A percentile compares a stretch with the other conserved stretches of the same genome.
Evolutionary conservation across 2,797 vertebrate species (phyloP).

Genomic region (Phaenicophaeus curvirostris): DNA sequence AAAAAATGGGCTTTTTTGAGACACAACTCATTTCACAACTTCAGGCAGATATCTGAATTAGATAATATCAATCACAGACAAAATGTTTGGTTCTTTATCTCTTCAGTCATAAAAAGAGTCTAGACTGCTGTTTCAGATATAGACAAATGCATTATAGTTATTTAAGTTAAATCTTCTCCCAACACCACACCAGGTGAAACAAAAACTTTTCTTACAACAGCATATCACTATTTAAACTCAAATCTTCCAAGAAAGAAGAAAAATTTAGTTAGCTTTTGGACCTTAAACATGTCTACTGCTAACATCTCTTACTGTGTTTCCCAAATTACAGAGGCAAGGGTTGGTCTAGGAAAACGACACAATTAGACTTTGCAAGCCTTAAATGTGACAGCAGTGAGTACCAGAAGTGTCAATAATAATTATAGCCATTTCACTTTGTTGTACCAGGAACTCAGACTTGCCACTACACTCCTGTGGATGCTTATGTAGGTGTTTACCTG

Average conservation of each 20-base stretch:
- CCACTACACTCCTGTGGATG: background rate
- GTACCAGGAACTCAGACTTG: background rate
- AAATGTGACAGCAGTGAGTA: background rate
- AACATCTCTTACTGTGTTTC: background rate
- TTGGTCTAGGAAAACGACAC: background rate
- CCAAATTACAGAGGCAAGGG: background rate
- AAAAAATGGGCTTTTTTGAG: background rate
- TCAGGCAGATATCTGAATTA: background rate
- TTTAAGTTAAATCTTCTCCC: background rate
- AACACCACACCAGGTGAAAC: background rate
- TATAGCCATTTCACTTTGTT: background rate
- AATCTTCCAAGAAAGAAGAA: background rate
- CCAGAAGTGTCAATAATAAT: background rate
- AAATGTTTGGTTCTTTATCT: background rate
- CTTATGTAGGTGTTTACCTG: rapidly evolving
- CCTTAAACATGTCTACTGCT: background rate
- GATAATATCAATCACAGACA: background rate
- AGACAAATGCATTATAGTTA: background rate
- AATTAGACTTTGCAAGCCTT: background rate
- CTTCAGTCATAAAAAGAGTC: background rate
- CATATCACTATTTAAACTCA: background rate
- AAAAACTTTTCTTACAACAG: background rate
- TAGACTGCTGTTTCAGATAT: background rate
- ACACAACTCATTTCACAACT: background rate
- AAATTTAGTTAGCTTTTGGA: background rate